Percentiles rank a stretch among this genome's conserved stretches.
Evolutionary conservation across 2,888 invertebrate species (phyloP).

Genomic region (Pelosia muscerda): DNA sequence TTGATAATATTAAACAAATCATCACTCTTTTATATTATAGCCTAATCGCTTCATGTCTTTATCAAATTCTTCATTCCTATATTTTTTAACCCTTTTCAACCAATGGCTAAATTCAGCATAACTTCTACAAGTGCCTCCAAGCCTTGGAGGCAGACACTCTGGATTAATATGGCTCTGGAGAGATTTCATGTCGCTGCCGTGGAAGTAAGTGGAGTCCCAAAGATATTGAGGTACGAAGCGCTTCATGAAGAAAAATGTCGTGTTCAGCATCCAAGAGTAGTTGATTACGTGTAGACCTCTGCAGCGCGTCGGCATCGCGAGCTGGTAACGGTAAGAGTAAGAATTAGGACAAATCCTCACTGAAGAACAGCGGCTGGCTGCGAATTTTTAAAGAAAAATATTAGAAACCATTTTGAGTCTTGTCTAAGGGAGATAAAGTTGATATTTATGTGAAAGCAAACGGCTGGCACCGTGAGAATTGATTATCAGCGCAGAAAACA

Average conservation of each 20-base stretch:
- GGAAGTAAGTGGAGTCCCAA: constrained; percentile 81
- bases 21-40: constrained; percentile 84
- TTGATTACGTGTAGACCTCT: constrained; percentile 91
- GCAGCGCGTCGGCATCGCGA: constrained; percentile 89
- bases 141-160: constrained; percentile 69
- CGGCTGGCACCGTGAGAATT: too few relatives aligned
- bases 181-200: constrained; percentile 75
- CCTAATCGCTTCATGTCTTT: constrained; percentile 89
- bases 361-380: too few relatives aligned
- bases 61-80: constrained; percentile 79
- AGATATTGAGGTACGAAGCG: constrained; percentile 89
- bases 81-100: constrained; percentile 85
- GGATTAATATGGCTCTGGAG: constrained; percentile 70
- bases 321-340: constrained; percentile 70
- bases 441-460: too few relatives aligned
- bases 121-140: constrained; percentile 86
- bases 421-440: too few relatives aligned
- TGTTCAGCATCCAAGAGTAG: constrained; percentile 93
- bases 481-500: too few relatives aligned
- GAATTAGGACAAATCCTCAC: too few relatives aligned
- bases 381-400: too few relatives aligned
- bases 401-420: too few relatives aligned
- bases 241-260: constrained; percentile 91
- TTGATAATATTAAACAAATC: too few relatives aligned
- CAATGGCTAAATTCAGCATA: constrained; percentile 86